phyloP scores from a whole-genome alignment of 2,797 vertebrate genomes.

The Zalophus californianus region DNA sequence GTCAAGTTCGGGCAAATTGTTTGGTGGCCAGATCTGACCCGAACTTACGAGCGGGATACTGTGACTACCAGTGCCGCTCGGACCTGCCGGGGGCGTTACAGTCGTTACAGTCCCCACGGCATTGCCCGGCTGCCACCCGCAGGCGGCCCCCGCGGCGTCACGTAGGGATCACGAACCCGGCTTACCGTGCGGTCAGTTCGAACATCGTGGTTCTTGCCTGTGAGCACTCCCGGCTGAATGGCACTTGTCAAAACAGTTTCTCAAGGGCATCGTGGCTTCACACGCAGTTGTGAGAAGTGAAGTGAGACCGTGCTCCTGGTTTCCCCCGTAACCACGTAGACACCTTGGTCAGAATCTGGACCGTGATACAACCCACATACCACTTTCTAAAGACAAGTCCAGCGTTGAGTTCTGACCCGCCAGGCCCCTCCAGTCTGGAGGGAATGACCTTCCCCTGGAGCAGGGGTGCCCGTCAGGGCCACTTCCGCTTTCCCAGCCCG shows the following conservation, averaged over 20 bases:
- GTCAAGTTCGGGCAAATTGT: neutral
- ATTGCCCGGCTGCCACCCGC: neutral
- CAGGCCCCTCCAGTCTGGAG: neutral
- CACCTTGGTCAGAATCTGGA: neutral
- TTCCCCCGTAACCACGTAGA: neutral
- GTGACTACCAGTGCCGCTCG: neutral
- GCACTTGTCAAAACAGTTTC: neutral
- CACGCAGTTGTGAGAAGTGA: neutral
- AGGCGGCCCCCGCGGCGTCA: fast-evolving
- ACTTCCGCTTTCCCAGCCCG: too few species aligned
- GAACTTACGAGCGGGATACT: neutral
- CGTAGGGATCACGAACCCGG: fast-evolving
- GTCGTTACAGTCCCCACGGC: fast-evolving
- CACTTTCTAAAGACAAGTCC: neutral
- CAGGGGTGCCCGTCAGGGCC: neutral
- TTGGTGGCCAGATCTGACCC: too few species aligned
- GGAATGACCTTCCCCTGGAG: neutral
- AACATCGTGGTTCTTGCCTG: neutral
- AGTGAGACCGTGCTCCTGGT: neutral
- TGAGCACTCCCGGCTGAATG: neutral
- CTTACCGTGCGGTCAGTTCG: fast-evolving
- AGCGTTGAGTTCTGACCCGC: fast-evolving
- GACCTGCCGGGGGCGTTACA: neutral
- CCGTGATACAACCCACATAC: fast-evolving
- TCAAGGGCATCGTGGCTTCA: neutral